Evolutionary conservation across 2,113 vertebrate species (phyloP).

Genomic region (Prochilodus magdalenae): DNA sequence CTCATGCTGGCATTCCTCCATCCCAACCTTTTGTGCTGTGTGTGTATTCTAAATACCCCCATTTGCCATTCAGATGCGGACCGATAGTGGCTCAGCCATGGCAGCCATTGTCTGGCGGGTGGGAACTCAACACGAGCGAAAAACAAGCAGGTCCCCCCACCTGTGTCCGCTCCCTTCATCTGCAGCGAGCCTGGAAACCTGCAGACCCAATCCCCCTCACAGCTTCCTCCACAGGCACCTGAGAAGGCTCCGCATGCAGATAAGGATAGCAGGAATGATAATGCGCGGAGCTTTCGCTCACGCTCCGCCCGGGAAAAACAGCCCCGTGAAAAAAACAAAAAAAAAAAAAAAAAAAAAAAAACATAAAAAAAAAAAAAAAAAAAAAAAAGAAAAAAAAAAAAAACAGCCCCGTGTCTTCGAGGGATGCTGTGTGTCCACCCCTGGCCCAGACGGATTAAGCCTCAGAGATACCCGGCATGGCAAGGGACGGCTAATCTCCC

Average conservation of each 20-base stretch:
- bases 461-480: slow-evolving; percentile 43
- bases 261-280: slow-evolving; percentile 58
- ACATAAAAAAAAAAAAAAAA: no score
- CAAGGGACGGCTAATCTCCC: slow-evolving; percentile 50
- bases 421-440: slow-evolving; percentile 50
- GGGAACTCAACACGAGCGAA: slow-evolving; percentile 47
- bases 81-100: slow-evolving; percentile 22
- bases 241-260: slow-evolving; percentile 58
- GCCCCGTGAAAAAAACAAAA: slow-evolving; percentile 30
- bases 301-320: background rate
- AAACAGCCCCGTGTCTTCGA: slow-evolving; percentile 24
- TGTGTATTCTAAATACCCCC: slow-evolving; percentile 27
- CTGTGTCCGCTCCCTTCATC: slow-evolving; percentile 45
- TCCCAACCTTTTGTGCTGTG: slow-evolving; percentile 37
- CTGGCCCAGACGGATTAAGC: slow-evolving; percentile 55
- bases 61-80: slow-evolving; percentile 39
- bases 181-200: slow-evolving; percentile 31
- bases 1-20: background rate
- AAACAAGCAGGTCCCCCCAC: slow-evolving; percentile 60
- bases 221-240: slow-evolving; percentile 46
- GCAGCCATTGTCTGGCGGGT: slow-evolving; percentile 37
- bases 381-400: no score
- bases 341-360: slow-evolving; percentile 29
- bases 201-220: slow-evolving; percentile 48
- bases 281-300: slow-evolving; percentile 29